Evolutionary conservation across 2,797 vertebrate genomes (phyloP), one percentile per base, ranked within the genome.

Genomic region (Coccyzus lansbergi): DNA sequence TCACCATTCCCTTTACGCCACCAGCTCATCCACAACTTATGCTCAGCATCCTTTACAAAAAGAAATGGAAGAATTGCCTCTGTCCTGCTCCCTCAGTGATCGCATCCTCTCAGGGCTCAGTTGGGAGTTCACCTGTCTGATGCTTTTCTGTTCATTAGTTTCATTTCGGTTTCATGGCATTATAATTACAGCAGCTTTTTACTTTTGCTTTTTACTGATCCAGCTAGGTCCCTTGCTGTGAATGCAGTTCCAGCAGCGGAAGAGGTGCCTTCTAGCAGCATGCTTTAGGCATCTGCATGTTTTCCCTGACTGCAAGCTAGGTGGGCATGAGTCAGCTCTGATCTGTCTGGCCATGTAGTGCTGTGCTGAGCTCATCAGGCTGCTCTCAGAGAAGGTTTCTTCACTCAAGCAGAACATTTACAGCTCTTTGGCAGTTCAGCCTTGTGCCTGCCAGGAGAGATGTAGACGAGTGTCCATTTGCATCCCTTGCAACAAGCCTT

Each of bases 261-360:
- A 70, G 29, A 60, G 46, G n/a, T 53, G 60, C 69, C 40, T 63
- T 53, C 65, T 68, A 6, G 75, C 87, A 26, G 60, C 6, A 1
- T 28, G 26, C 33, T 83, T 80, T 7, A 68, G 80, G 49, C 49
- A 25, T 28, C 67, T 58, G 80, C 24, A 12, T 36, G 44, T 36
- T 86, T 70, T 79, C 74, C 78, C 58, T 69, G 65, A 51, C 51
- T 86, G 86, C 5, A 55, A 72, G 63, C 75, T 59, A 42, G 52
- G 81, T 84, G 78, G 91, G 63, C 70, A 60, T 94, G 96, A 93
- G 91, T 96, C 95, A 96, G 95, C 91, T 92, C 75, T 83, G 86
- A 79, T 86, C 91, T 92, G 83, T 89, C 92, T 92, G 88, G 91
- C 88, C 26, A 1, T 33, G 51, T 71, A 78, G 65, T 26, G 20